Percentiles rank a stretch among this genome's conserved stretches.
phyloP scores from a whole-genome alignment of 2,888 invertebrate genomes.

The Gymnocheta viridis region DNA sequence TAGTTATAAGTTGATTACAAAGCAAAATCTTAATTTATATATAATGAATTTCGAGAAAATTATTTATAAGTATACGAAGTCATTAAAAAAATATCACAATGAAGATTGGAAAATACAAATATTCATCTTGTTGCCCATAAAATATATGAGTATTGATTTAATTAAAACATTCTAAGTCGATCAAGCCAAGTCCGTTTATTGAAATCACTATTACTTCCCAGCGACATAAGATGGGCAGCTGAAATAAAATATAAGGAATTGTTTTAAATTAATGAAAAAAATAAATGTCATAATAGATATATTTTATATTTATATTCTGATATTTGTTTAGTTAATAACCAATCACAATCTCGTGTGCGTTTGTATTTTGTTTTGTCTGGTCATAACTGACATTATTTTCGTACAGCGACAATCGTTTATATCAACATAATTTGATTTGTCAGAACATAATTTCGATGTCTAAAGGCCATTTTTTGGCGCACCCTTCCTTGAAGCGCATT shows the following conservation, averaged over 20 bases:
- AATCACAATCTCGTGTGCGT: no score
- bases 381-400: no score
- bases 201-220: slow-evolving; percentile 20
- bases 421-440: no score
- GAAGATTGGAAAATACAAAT: slow-evolving; percentile 51
- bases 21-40: slow-evolving; percentile 37
- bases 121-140: slow-evolving; percentile 41
- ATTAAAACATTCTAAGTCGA: slow-evolving; percentile 47
- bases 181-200: slow-evolving; percentile 36
- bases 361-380: no score
- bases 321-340: no score
- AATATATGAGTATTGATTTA: slow-evolving; percentile 24
- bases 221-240: slow-evolving; percentile 32
- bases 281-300: no score
- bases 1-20: slow-evolving; percentile 9
- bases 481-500: no score
- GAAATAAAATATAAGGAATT: slow-evolving; percentile 12
- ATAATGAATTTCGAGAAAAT: slow-evolving; percentile 39
- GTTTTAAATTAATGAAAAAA: not conserved
- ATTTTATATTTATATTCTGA: no score
- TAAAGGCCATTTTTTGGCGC: no score
- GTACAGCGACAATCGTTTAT: no score
- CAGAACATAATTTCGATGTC: no score
- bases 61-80: slow-evolving; percentile 51
- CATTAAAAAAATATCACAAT: slow-evolving; percentile 63